phyloP scores from a whole-genome alignment of 2,888 invertebrate species.

The Ligdia adustata region DNA sequence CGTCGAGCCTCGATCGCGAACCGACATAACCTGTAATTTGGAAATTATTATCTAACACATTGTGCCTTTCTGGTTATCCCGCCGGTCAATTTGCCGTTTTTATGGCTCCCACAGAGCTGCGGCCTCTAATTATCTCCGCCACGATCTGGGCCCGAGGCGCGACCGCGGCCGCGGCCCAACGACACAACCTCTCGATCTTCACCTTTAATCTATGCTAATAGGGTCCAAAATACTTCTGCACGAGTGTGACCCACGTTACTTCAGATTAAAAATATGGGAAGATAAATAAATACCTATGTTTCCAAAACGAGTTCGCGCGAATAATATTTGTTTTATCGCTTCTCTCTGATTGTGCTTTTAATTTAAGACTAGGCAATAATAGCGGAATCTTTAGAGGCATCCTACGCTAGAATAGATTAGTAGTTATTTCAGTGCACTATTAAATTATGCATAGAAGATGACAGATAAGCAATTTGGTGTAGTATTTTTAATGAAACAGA shows the following conservation, averaged over 20 bases:
- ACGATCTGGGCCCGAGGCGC: conserved; percentile 78
- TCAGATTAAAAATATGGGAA: conserved; percentile 74
- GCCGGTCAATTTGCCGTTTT: conserved; percentile 84
- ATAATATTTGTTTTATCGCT: conserved; percentile 80
- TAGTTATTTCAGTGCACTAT: conserved; percentile 16
- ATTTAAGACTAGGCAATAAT: conserved; percentile 46
- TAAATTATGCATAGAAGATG: conserved; percentile 37
- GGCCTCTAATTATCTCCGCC: conserved; percentile 82
- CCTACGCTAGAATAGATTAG: conserved; percentile 27
- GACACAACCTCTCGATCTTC: conserved; percentile 15
- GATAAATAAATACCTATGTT: conserved; percentile 61
- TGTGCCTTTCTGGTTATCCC: conserved; percentile 84
- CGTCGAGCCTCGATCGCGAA: conserved; percentile 71
- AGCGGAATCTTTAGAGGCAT: conserved; percentile 4
- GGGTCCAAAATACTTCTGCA: conserved; percentile 40
- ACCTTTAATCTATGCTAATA: conserved; percentile 41
- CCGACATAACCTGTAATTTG: conserved; percentile 83
- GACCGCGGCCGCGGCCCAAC: conserved; percentile 49
- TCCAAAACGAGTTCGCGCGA: conserved; percentile 71
- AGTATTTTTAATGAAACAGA: conserved; percentile 48
- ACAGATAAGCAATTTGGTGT: conserved; percentile 42
- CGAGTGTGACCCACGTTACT: conserved; percentile 31
- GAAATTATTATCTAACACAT: conserved; percentile 85
- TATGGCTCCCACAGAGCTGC: conserved; percentile 82
- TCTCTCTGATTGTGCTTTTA: conserved; percentile 58